phyloP scores from a whole-genome alignment of 2,888 invertebrate genomes.

The Spodoptera exigua region DNA sequence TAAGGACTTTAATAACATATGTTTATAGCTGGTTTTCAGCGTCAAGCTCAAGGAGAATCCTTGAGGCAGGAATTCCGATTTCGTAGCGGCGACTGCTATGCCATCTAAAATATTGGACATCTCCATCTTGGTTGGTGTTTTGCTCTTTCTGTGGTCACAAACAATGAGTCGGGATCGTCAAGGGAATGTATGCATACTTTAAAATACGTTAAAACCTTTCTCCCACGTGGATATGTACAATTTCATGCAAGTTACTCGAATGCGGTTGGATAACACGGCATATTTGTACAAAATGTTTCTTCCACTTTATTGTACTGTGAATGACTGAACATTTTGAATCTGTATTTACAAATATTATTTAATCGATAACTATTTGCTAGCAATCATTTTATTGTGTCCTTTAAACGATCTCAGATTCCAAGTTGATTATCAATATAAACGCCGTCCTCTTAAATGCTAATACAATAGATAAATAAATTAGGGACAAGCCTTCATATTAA shows the following conservation, averaged over 20 bases:
- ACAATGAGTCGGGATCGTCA: conserved; percentile 87
- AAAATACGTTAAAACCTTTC: conserved; percentile 78
- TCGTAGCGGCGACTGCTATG: conserved; percentile 88
- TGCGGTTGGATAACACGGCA: conserved; percentile 32
- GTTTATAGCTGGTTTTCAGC: conserved; percentile 72
- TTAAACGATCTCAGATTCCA: neutral
- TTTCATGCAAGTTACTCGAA: conserved; percentile 58
- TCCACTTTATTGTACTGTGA: conserved; percentile 2
- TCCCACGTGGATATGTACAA: conserved; percentile 72
- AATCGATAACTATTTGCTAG: no score
- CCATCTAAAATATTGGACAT: conserved; percentile 90
- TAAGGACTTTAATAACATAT: conserved; percentile 69
- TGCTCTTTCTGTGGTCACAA: conserved; percentile 85
- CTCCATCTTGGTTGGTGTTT: conserved; percentile 87
- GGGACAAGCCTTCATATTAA: conserved; percentile 72
- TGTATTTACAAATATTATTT: no score
- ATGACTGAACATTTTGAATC: neutral
- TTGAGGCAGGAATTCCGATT: conserved; percentile 85
- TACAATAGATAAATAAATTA: conserved; percentile 83
- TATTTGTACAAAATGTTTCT: conserved; percentile 26
- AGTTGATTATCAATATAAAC: conserved; percentile 7
- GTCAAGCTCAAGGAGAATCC: conserved; percentile 70
- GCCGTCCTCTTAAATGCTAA: conserved; percentile 57
- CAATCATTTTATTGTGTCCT: no score
- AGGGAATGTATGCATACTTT: conserved; percentile 87